A percentile compares a stretch with the other conserved stretches of the same genome.
These are phyloP conservation scores for Loripinus fragilis DNA, from an alignment of 2,888 invertebrate genomes.

Conservation along the genomic window DNA sequence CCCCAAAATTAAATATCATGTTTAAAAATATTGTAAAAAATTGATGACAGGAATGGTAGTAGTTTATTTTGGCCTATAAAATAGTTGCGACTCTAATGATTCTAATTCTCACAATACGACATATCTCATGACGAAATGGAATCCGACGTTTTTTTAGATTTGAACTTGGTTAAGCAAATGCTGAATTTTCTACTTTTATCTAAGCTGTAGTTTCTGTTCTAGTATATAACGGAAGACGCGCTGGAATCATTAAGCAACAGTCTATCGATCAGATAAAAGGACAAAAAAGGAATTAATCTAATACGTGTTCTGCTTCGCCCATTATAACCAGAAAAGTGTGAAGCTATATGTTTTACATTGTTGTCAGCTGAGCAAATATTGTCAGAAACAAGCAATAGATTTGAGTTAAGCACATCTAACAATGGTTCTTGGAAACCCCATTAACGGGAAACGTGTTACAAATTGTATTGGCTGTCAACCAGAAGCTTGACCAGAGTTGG, in stretches of 20 bases:
- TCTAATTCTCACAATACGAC: too few species aligned
- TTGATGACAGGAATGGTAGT: too few species aligned
- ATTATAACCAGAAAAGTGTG: conserved; percentile 12
- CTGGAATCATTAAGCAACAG: not conserved
- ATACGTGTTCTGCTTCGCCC: not conserved
- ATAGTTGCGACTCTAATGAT: too few species aligned
- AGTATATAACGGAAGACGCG: not conserved
- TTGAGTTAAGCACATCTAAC: not conserved
- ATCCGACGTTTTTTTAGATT: too few species aligned
- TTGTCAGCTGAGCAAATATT: conserved; percentile 9
- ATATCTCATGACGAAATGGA: too few species aligned
- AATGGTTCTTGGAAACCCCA: not conserved
- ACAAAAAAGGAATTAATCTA: conserved; percentile 14
- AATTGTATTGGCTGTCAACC: conserved; percentile 2
- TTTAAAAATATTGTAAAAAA: too few species aligned
- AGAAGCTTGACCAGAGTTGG: not conserved
- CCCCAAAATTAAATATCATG: too few species aligned
- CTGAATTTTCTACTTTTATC: too few species aligned
- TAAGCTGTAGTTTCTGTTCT: too few species aligned
- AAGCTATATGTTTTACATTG: conserved; percentile 17
- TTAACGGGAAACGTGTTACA: conserved; percentile 10
- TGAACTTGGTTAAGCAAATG: too few species aligned
- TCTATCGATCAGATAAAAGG: not conserved
- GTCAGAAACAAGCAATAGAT: not conserved
- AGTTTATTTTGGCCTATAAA: too few species aligned